Conservation (phyloP, 2,797 vertebrate species). For the Myoxocephalus aenaeus region DNA sequence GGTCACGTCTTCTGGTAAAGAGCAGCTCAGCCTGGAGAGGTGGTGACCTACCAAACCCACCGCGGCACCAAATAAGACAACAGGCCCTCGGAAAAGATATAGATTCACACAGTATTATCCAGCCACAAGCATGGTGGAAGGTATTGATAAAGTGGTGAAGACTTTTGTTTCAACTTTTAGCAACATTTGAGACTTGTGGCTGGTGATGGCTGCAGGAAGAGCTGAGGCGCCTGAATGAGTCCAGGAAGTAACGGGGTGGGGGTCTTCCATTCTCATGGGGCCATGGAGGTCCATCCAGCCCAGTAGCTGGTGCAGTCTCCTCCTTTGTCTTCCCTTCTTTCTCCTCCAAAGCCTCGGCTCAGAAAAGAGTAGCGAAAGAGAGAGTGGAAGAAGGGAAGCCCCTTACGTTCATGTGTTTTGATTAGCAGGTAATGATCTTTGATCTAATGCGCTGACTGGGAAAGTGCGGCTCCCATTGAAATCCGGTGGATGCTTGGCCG, state of each 20-base stretch:
- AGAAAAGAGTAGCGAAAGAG: slow-evolving; percentile 41
- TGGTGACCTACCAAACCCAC: slow-evolving; percentile 58
- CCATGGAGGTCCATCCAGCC: slow-evolving; percentile 44
- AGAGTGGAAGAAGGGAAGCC: slow-evolving; percentile 60
- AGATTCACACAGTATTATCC: background rate
- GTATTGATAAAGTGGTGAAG: background rate
- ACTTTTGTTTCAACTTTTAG: background rate
- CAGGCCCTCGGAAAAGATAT: slow-evolving; percentile 34
- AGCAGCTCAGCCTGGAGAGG: slow-evolving; percentile 49
- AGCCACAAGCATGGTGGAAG: background rate
- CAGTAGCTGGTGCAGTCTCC: slow-evolving; percentile 54
- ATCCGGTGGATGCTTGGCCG: slow-evolving; percentile 86
- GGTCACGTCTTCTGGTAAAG: slow-evolving; percentile 42
- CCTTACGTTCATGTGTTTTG: slow-evolving; percentile 85
- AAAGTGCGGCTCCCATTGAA: slow-evolving; percentile 87
- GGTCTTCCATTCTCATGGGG: slow-evolving; percentile 45
- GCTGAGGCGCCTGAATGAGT: slow-evolving; percentile 10
- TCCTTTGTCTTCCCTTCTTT: slow-evolving; percentile 52
- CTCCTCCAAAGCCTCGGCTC: slow-evolving; percentile 39
- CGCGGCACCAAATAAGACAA: slow-evolving; percentile 62
- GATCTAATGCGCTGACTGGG: slow-evolving; percentile 88
- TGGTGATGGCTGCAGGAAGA: slow-evolving; percentile 7
- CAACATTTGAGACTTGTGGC: background rate
- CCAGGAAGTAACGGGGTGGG: slow-evolving; percentile 13
- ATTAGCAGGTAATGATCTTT: slow-evolving; percentile 90